Base-by-base conservation (phyloP, 2,113 vertebrate genomes). In the Cyanoramphus novaezelandiae region DNA sequence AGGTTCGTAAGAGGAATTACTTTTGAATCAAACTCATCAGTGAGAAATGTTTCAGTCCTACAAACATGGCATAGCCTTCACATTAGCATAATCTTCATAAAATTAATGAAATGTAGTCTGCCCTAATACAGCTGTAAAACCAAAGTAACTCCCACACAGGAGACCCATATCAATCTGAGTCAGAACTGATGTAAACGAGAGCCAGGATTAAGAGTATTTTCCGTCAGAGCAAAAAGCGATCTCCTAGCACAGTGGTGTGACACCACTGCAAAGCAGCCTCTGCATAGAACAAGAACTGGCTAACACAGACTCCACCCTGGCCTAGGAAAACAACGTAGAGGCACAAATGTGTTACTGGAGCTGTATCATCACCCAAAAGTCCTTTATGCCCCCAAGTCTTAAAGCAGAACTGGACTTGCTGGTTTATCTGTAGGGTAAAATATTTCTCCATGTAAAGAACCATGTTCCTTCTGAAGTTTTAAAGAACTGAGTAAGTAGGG, bases 1-100 rank as follows among this genome's bases (percentile, higher is more conserved):
- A 94, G 91, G 94, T 76, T 63, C 20, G 3, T 69, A 88, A 81
- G 86, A 90, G 80, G 76, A 96, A 92, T 95, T 93, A 95, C 50
- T 78, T 50, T 53, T 93, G 88, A 92, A 96, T 88, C 88, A 91
- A 75, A 74, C 69, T 89, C 93, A 89, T 52, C 86, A 88, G 64
- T 47, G 65, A 90, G 76, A 92, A 90, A 93, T 37, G 80, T 59
- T 74, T 81, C 88, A 75, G 52, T 63, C 64, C 80, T 43, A 75
- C 82, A 90, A 96, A 84, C 52, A 59, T 24, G 33, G 21, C 33
- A 35, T 59, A 59, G 33, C 43, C 29, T 79, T 86, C 88, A 82
- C 62, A 64, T 86, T 50, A 84, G 24, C 28, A 82, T 18, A 49
- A 69, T 76, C 57, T 71, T 85, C 69, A 53, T 64, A 37, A 96